Evolutionary conservation across 2,888 invertebrate genomes (phyloP).

Genomic region (Pyrgus malvae): DNA sequence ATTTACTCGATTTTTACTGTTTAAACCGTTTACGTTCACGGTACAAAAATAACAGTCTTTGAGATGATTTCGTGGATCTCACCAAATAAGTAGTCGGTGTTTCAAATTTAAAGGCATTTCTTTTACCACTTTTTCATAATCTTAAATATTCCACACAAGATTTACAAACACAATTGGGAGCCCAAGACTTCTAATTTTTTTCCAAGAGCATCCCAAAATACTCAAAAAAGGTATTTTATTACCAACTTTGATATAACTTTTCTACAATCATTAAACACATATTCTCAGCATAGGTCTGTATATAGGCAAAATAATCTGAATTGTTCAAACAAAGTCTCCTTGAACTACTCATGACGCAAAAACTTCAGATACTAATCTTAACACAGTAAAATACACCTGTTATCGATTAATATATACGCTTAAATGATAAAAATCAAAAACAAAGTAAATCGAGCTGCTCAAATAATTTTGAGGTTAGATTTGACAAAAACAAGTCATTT

Average conservation of each 20-base stretch:
- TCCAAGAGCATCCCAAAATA: slow-evolving; percentile 20
- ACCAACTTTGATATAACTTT: background rate
- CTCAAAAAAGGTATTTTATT: slow-evolving; percentile 19
- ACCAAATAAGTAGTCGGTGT: slow-evolving; percentile 26
- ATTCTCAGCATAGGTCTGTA: background rate
- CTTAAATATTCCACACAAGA: slow-evolving; percentile 27
- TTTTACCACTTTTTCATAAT: slow-evolving; percentile 22
- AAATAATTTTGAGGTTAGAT: slow-evolving; percentile 3
- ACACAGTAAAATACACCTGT: background rate
- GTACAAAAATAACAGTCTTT: slow-evolving; percentile 25
- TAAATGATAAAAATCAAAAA: background rate
- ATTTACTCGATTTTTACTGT: slow-evolving; percentile 3
- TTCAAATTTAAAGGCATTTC: slow-evolving; percentile 20
- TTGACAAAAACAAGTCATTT: slow-evolving; percentile 12
- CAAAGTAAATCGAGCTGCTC: slow-evolving; percentile 6
- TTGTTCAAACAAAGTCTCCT: background rate
- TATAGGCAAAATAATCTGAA: background rate
- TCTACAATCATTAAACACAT: background rate
- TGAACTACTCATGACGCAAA: background rate
- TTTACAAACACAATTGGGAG: slow-evolving; percentile 13
- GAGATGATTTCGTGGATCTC: slow-evolving; percentile 8
- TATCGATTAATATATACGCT: background rate
- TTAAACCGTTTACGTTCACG: slow-evolving; percentile 20
- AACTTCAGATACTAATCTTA: background rate
- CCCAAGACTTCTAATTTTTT: slow-evolving; percentile 24